phyloP scores from a whole-genome alignment of 2,888 invertebrate species.

The Limenitis arthemis region DNA sequence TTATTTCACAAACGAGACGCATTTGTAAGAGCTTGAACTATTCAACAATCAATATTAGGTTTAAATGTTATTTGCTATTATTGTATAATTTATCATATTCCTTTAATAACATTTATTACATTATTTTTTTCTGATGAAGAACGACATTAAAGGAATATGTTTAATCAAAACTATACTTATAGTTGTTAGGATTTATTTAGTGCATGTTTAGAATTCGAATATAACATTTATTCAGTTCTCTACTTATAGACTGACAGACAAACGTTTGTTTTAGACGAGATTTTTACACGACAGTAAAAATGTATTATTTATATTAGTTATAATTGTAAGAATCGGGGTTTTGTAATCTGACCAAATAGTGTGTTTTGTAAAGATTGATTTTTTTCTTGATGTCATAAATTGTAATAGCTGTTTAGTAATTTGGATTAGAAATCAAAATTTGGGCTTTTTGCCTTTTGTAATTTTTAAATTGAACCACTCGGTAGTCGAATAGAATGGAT shows the following conservation, averaged over 20 bases:
- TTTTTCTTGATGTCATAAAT: too few relatives aligned
- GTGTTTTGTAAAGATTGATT: too few relatives aligned
- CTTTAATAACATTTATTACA: too few relatives aligned
- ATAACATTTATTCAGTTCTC: constrained; percentile 19
- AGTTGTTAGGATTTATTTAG: constrained; percentile 21
- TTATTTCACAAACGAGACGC: constrained; percentile 35
- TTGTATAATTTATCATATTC: constrained; percentile 16
- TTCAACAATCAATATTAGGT: constrained; percentile 41
- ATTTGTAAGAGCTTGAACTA: constrained; percentile 34
- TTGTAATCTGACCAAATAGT: too few relatives aligned
- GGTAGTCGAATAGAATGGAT: too few relatives aligned
- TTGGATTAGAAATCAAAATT: too few relatives aligned
- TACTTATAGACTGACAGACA: constrained; percentile 23
- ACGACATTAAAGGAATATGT: neutral
- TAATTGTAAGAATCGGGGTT: neutral
- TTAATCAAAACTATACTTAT: constrained; percentile 6
- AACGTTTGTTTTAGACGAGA: constrained; percentile 13
- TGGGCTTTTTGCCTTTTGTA: too few relatives aligned
- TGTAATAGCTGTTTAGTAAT: too few relatives aligned
- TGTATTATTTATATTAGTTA: constrained; percentile 12
- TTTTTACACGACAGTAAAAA: constrained; percentile 12
- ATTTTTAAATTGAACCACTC: too few relatives aligned
- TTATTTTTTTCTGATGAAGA: too few relatives aligned
- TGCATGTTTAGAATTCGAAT: constrained; percentile 22
- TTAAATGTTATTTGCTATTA: constrained; percentile 32